Conservation (phyloP, 2,888 invertebrate species). For the Limnephilus rhombicus region DNA sequence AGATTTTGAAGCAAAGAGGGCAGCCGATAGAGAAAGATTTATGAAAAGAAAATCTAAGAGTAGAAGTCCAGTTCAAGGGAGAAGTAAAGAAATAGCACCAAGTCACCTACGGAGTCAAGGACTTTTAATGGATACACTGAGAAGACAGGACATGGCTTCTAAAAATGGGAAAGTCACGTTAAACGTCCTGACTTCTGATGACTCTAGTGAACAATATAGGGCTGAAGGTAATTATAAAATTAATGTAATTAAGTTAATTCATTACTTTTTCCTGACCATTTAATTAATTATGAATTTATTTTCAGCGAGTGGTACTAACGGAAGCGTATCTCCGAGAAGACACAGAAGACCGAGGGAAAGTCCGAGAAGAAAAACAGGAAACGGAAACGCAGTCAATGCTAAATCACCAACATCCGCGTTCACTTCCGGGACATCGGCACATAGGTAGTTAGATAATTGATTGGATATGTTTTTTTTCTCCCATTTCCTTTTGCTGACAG, state of each 20-base stretch:
- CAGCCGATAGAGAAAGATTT: conserved; percentile 75
- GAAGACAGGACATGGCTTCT: conserved; percentile 75
- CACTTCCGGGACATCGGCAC: conserved; percentile 70
- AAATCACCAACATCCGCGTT: conserved; percentile 78
- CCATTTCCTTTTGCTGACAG: background rate
- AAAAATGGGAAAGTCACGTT: conserved; percentile 77
- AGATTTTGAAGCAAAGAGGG: conserved; percentile 72
- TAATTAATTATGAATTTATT: conserved; percentile 67
- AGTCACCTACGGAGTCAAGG: conserved; percentile 70
- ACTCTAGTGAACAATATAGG: conserved; percentile 79
- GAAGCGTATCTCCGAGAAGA: conserved; percentile 79
- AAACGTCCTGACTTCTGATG: conserved; percentile 80
- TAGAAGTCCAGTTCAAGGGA: conserved; percentile 76
- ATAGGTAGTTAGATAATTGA: conserved; percentile 70
- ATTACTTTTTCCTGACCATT: background rate
- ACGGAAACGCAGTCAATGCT: conserved; percentile 74
- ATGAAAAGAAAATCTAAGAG: conserved; percentile 76
- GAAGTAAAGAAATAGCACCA: conserved; percentile 70
- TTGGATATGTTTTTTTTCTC: background rate
- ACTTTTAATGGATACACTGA: conserved; percentile 71
- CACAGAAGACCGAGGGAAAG: conserved; percentile 81
- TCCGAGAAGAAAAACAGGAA: conserved; percentile 81
- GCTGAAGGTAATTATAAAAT: conserved; percentile 71
- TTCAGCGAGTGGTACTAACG: conserved; percentile 71
- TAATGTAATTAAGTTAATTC: background rate